Evolutionary conservation across 2,888 invertebrate species (phyloP), one percentile per base, ranked within the genome.

Genomic region (Standfussiana lucernea): DNA sequence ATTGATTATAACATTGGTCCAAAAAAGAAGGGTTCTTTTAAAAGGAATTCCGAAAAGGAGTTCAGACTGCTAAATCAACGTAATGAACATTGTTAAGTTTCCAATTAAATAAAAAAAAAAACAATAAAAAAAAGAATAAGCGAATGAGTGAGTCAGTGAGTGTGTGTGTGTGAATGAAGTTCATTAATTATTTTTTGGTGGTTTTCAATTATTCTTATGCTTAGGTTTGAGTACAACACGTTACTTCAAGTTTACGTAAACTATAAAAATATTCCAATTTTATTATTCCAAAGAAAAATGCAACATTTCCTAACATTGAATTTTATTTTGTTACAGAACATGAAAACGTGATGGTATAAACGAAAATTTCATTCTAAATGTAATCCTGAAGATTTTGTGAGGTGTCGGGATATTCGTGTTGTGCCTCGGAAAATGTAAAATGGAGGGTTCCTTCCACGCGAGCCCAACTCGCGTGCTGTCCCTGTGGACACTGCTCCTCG

Each of bases 401-500:
- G 88, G 91, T 91, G 90, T 90, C 72, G 75, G 72, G 79, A 79
- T 80, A 84, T 85, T 88, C 68, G 76, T 77, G 67, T 64, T 79
- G 86, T 85, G 85, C 82, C 77, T 84, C 86, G 87, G 85, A 89
- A 88, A 87, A 90, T 91, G 90, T 90, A 94, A 93, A 92, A 96
- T 96, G 96, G 95, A 94, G 94, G 89, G 93, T 87, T 89, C 91
- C 77, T 82, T 90, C 45, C 91, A 93, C 61, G 90, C 91, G 70
- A 93, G 93, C 85, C 92, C 93, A 59, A 92, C 93, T 71, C 91
- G 93, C 84, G 88, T 94, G 61, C 88, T 95, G 72, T 94, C 95
- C 85, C 91, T 95, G 61, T 95, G 96, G 95, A 93, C 94, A 0
- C 84, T 96, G 45, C 87, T 95, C 35, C 94, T 95, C 70, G 95